phyloP scores from a whole-genome alignment of 2,797 vertebrate genomes.

The Anguilla megastoma region DNA sequence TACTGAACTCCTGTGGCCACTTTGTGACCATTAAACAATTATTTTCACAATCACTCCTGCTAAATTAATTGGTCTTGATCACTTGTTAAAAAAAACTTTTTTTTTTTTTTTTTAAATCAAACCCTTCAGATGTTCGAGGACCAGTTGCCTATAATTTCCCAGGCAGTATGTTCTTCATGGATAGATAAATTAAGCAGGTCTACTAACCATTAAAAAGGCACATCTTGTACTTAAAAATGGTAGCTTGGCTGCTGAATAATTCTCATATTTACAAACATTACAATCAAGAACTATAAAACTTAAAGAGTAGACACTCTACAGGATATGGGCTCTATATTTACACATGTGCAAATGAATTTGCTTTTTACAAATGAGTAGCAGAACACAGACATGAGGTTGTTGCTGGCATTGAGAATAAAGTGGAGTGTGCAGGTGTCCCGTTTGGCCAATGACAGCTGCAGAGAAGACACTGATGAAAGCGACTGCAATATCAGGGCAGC shows the following conservation, averaged over 20 bases:
- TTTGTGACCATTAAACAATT: not conserved
- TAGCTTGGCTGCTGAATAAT: slow-evolving; percentile 59
- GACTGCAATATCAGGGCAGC: not conserved
- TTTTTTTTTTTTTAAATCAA: not conserved
- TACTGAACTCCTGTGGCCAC: not conserved
- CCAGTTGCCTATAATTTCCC: not conserved
- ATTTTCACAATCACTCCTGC: not conserved
- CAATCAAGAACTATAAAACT: slow-evolving; percentile 6
- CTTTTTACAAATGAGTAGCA: slow-evolving; percentile 56
- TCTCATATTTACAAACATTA: slow-evolving; percentile 46
- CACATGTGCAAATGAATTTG: slow-evolving; percentile 79
- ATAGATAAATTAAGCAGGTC: slow-evolving; percentile 38
- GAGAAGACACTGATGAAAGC: not conserved
- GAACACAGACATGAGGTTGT: slow-evolving; percentile 48
- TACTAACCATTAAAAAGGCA: slow-evolving; percentile 66
- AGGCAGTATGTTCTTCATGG: not conserved
- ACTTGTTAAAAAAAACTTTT: not conserved
- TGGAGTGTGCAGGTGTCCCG: not conserved
- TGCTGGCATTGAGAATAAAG: slow-evolving; percentile 48
- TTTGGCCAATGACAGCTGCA: slow-evolving; percentile 32
- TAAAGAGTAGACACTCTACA: not conserved
- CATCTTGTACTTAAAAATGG: slow-evolving; percentile 61
- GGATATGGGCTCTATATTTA: slow-evolving; percentile 63
- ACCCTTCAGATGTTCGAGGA: not conserved
- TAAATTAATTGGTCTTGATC: slow-evolving; percentile 5